Conservation (phyloP, 2,797 vertebrate genomes). For the Lemur catta region DNA sequence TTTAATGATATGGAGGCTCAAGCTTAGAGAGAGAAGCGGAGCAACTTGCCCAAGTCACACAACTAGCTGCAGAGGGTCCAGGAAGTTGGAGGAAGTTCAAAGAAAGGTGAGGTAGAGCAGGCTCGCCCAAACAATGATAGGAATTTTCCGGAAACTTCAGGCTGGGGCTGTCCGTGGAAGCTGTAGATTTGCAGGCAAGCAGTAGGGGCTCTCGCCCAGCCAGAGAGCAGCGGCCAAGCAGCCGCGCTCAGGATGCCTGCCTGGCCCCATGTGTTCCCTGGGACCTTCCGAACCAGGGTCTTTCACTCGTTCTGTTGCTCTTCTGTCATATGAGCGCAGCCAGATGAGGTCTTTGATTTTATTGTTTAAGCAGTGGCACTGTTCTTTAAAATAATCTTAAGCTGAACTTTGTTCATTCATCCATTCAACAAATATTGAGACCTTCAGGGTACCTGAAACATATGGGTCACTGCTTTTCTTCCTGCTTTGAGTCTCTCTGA, state of each 20-base stretch:
- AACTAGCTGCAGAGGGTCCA: background rate
- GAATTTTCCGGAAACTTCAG: background rate
- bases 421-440: constrained; percentile 3
- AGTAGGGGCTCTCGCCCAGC: background rate
- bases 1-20: background rate
- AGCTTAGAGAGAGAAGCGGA: background rate
- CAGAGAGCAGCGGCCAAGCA: background rate
- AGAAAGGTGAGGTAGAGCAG: background rate
- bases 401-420: background rate
- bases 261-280: background rate
- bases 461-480: background rate
- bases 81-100: background rate
- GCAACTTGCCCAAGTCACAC: background rate
- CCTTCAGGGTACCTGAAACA: background rate
- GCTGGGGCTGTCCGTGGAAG: background rate
- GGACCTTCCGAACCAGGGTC: background rate
- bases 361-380: background rate
- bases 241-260: background rate
- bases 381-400: constrained; percentile 25
- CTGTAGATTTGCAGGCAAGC: background rate
- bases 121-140: background rate
- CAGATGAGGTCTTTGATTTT: background rate
- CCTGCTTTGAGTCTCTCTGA: background rate
- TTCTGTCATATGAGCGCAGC: background rate
- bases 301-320: background rate